Evolutionary conservation across 2,797 vertebrate genomes (phyloP).

Genomic region (Sebastes matsubarae): DNA sequence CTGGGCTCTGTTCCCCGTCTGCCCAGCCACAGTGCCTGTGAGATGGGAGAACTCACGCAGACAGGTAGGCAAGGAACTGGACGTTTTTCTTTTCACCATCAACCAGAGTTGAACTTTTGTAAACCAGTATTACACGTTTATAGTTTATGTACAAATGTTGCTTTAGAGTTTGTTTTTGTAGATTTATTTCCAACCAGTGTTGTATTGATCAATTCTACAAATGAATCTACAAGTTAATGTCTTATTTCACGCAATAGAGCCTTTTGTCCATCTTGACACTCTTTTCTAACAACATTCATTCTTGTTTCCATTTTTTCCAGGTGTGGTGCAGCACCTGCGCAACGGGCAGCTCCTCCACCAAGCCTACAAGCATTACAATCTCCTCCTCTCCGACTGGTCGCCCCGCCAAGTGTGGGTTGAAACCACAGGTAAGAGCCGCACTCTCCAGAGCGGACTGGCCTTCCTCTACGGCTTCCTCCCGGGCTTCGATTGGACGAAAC

Average conservation of each 20-base stretch:
- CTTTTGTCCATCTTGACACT: background rate
- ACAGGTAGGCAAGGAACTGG: constrained; percentile 82
- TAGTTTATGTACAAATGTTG: background rate
- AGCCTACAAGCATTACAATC: constrained; percentile 88
- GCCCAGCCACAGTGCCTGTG: constrained; percentile 91
- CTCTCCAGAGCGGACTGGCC: constrained; percentile 93
- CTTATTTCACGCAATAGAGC: background rate
- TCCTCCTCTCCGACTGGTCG: constrained; percentile 86
- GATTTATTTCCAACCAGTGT: background rate
- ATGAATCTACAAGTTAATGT: background rate
- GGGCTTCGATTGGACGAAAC: constrained; percentile 90
- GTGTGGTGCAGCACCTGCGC: constrained; percentile 92
- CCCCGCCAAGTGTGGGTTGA: constrained; percentile 90
- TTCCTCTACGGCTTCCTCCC: constrained; percentile 92
- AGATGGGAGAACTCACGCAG: constrained; percentile 97
- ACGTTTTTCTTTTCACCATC: background rate
- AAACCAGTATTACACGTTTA: background rate
- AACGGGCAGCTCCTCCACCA: constrained; percentile 91
- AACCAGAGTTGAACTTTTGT: background rate
- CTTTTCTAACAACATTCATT: background rate
- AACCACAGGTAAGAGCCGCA: constrained; percentile 94
- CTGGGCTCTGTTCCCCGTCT: constrained; percentile 89
- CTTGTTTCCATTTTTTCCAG: constrained; percentile 68
- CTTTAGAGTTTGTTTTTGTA: background rate
- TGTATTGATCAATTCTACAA: background rate